phyloP scores from a whole-genome alignment of 2,113 vertebrate genomes.

The Acrocephalus kingi region DNA sequence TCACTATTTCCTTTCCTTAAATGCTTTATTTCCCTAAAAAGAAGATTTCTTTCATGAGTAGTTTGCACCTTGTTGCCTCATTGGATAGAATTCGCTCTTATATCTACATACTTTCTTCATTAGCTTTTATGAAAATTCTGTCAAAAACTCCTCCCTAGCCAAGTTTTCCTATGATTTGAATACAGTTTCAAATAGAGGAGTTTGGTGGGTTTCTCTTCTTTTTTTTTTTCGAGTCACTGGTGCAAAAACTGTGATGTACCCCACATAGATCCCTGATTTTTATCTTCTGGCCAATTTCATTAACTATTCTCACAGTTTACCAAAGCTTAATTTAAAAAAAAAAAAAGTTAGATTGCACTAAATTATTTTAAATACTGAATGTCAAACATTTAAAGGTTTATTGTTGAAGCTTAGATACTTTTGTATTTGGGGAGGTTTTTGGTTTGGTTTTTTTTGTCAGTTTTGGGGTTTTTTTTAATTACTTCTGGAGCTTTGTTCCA shows the following conservation, averaged over 20 bases:
- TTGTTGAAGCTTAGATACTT: neutral
- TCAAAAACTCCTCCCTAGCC: neutral
- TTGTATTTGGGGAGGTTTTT: neutral
- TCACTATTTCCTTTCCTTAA: neutral
- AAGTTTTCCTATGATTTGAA: neutral
- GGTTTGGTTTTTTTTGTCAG: too few species aligned
- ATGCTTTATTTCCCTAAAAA: neutral
- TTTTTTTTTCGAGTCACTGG: neutral
- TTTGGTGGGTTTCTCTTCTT: fast-evolving
- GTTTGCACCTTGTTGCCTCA: neutral
- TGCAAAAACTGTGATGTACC: neutral
- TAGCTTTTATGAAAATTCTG: neutral
- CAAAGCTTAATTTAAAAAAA: fast-evolving
- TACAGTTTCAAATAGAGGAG: neutral
- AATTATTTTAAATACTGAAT: neutral
- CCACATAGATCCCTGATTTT: neutral
- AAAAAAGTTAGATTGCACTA: neutral
- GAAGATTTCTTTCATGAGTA: neutral
- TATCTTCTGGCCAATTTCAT: neutral
- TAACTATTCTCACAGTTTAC: neutral
- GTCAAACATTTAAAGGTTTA: neutral
- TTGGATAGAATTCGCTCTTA: neutral
- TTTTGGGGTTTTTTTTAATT: neutral
- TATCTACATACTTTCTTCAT: neutral
- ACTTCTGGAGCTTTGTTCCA: neutral